phyloP scores from a whole-genome alignment of 2,888 invertebrate species.

The Chloroclystis v-ata region DNA sequence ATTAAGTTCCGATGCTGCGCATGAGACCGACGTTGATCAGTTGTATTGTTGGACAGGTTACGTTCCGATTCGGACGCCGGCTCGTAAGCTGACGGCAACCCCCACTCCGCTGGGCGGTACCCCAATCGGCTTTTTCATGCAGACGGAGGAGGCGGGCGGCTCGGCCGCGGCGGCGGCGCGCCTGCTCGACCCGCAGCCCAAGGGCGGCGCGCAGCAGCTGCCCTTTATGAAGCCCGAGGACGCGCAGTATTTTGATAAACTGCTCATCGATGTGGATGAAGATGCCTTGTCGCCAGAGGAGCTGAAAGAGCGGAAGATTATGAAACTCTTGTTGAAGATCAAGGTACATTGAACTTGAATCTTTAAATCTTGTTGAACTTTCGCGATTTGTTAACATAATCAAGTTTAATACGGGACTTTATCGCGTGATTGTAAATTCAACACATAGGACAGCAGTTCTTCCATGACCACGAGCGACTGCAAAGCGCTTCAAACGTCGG shows the following conservation, averaged over 20 bases:
- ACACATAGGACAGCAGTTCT: no score
- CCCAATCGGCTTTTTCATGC: slow-evolving; percentile 96
- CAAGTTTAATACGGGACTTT: no score
- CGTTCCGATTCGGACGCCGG: slow-evolving; percentile 97
- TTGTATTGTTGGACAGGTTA: slow-evolving; percentile 81
- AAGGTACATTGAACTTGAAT: slow-evolving; percentile 83
- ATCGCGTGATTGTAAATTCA: no score
- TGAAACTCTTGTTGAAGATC: slow-evolving; percentile 98
- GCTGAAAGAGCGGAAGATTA: slow-evolving; percentile 98
- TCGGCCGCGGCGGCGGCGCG: slow-evolving; percentile 89
- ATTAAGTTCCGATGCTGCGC: slow-evolving; percentile 30
- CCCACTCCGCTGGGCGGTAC: slow-evolving; percentile 97
- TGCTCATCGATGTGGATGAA: slow-evolving; percentile 98
- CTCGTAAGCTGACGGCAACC: slow-evolving; percentile 97
- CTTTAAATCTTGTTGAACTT: no score
- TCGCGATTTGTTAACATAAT: no score
- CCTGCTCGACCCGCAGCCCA: slow-evolving; percentile 96
- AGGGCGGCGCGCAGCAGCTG: slow-evolving; percentile 87
- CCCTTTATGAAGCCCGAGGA: slow-evolving; percentile 99
- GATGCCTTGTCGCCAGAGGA: slow-evolving; percentile 96
- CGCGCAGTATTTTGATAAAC: slow-evolving; percentile 99
- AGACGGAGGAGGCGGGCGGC: slow-evolving; percentile 90
- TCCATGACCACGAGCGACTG: no score
- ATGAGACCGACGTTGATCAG: slow-evolving; percentile 38
- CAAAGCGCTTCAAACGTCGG: no score